These are phyloP conservation scores for Dicerorhinus sumatrensis DNA, from an alignment of 2,113 vertebrate genomes.

Conservation along the genomic window DNA sequence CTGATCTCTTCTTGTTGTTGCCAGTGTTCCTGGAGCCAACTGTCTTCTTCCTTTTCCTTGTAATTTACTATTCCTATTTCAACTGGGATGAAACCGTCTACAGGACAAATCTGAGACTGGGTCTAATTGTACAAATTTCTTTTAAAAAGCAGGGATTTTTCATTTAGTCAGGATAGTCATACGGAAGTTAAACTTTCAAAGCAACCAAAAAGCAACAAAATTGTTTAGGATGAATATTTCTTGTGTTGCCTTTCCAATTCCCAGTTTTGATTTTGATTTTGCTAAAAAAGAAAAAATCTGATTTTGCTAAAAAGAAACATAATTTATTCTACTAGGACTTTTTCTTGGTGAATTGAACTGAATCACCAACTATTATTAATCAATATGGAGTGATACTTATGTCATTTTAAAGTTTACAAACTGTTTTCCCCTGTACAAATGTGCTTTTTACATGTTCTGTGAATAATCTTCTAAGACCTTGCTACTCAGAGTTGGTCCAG, in stretches of 20 bases:
- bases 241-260: neutral
- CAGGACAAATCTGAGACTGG: neutral
- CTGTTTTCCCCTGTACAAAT: neutral
- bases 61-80: slow-evolving; percentile 25
- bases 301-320: slow-evolving; percentile 39
- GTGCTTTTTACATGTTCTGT: neutral
- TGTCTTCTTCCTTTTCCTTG: neutral
- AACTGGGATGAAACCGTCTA: neutral
- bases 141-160: neutral
- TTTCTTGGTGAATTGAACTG: slow-evolving; percentile 36
- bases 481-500: neutral
- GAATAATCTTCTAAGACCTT: neutral
- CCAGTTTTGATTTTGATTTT: slow-evolving; percentile 39
- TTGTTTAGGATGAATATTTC: neutral
- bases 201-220: neutral
- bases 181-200: neutral
- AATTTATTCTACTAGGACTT: slow-evolving; percentile 27
- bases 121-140: neutral
- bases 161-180: neutral
- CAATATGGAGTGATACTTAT: neutral
- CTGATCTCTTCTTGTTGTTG: neutral
- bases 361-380: neutral
- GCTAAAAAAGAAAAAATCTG: slow-evolving; percentile 23
- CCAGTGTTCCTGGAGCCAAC: neutral
- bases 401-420: neutral